Evolutionary conservation across 2,888 invertebrate genomes (phyloP).

Genomic region (Tenthredo livida): DNA sequence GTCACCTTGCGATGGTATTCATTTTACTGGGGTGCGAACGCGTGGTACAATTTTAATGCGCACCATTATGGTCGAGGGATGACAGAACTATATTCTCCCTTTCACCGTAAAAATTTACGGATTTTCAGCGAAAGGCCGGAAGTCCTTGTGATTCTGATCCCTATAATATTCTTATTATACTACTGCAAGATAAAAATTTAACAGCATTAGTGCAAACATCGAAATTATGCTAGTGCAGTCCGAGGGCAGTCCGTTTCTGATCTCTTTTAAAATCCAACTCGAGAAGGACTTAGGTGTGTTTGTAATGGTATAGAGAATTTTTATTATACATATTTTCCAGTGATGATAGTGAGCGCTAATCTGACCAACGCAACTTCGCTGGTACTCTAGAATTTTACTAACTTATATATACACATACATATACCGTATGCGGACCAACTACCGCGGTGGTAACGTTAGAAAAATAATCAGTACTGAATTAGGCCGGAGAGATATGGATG

Average conservation of each 20-base stretch:
- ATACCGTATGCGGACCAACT: not conserved
- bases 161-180: not conserved
- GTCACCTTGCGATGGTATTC: not conserved
- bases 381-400: conserved; percentile 4
- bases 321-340: not conserved
- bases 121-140: not conserved
- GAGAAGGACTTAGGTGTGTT: not conserved
- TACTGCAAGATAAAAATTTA: not conserved
- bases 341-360: conserved; percentile 13
- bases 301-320: not conserved
- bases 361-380: conserved; percentile 27
- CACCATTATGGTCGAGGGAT: not conserved
- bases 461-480: conserved; percentile 51
- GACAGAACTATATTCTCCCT: not conserved
- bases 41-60: not conserved
- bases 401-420: not conserved
- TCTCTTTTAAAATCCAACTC: not conserved
- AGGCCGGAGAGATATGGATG: conserved; percentile 42
- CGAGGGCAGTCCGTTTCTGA: not conserved
- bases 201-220: not conserved
- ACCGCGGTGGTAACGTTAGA: conserved; percentile 8
- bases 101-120: not conserved
- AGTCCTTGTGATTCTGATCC: not conserved
- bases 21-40: not conserved
- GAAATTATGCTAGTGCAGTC: not conserved